Conservation (phyloP, 2,797 vertebrate genomes). For the Syngnathus acus region DNA sequence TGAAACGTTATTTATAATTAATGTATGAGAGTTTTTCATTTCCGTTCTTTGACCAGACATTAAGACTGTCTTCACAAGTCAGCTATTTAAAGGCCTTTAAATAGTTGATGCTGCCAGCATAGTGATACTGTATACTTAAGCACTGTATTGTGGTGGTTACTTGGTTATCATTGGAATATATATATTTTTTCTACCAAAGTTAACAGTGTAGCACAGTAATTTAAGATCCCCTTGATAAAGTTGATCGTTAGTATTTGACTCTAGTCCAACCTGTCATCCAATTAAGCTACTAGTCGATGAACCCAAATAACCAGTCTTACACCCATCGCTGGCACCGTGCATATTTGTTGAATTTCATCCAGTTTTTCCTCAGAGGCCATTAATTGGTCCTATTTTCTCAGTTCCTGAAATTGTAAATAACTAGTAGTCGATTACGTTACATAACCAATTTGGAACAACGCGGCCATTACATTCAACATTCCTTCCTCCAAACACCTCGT, state of each 20-base stretch:
- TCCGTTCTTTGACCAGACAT: constrained; percentile 24
- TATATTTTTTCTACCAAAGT: background rate
- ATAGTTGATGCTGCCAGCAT: background rate
- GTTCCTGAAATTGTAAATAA: constrained; percentile 2
- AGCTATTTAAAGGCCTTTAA: background rate
- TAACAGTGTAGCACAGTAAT: background rate
- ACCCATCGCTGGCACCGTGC: background rate
- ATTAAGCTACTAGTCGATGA: background rate
- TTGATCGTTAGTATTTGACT: background rate
- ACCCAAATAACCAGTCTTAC: background rate
- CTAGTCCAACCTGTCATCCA: background rate
- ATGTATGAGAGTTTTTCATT: constrained; percentile 40
- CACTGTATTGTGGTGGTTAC: background rate
- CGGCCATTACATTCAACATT: constrained; percentile 20
- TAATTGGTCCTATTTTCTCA: background rate
- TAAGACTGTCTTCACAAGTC: background rate
- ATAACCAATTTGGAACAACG: constrained; percentile 38
- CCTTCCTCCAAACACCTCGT: constrained; percentile 26
- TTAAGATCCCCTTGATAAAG: background rate
- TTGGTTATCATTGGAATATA: background rate
- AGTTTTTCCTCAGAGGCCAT: background rate
- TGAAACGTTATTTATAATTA: constrained; percentile 59
- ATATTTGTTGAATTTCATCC: background rate
- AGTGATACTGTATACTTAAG: background rate
- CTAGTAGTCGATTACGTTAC: constrained; percentile 20